Evolutionary conservation across 2,888 invertebrate genomes (phyloP).

Genomic region (Stenodema calcarata): DNA sequence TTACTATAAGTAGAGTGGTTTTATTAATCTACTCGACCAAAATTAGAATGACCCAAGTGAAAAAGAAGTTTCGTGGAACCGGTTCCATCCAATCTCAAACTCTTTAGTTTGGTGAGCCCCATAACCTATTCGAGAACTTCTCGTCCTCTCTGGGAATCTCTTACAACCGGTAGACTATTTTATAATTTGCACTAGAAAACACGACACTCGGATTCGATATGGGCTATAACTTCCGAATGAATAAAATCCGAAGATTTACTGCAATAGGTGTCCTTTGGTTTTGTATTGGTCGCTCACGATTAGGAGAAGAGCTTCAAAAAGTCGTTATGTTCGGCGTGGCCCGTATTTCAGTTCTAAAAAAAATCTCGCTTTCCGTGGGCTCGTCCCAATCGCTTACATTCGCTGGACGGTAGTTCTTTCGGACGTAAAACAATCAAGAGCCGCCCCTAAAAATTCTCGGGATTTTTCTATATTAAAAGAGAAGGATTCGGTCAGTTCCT

Average conservation of each 20-base stretch:
- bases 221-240: conserved; percentile 1
- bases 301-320: neutral
- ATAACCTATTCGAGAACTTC: neutral
- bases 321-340: neutral
- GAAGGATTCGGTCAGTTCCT: neutral
- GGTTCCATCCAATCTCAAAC: neutral
- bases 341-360: neutral
- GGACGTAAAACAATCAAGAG: neutral
- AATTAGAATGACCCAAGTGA: neutral
- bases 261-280: neutral
- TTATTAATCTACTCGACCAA: neutral
- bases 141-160: neutral
- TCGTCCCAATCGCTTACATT: neutral
- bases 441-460: neutral
- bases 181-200: conserved; percentile 39
- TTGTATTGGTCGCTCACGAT: conserved; percentile 23
- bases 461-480: neutral
- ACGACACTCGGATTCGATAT: conserved; percentile 31
- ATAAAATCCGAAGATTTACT: conserved; percentile 23
- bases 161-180: conserved; percentile 14
- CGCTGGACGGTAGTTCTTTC: neutral
- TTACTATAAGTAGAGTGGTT: too few relatives aligned
- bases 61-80: neutral
- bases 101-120: conserved; percentile 18
- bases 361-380: neutral